Percentiles rank a stretch among this genome's conserved stretches.
These are phyloP conservation scores for Plusia festucae DNA, from an alignment of 2,888 invertebrate genomes.

Conservation along the genomic window DNA sequence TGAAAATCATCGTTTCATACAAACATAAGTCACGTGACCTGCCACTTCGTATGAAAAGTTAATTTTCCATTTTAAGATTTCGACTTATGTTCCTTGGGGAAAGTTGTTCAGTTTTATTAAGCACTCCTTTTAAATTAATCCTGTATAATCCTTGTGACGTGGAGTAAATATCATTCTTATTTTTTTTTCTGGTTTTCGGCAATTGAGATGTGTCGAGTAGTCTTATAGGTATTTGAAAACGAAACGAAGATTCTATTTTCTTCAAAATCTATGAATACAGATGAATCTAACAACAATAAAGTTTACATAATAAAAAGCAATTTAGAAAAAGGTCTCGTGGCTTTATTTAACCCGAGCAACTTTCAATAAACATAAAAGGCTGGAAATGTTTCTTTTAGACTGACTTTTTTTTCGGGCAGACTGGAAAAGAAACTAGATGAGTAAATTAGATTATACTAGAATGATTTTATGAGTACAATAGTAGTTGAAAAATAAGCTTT, in stretches of 20 bases:
- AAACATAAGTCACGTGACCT: too few relatives aligned
- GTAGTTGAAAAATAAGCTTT: background rate
- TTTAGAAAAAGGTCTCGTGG: conserved; percentile 33
- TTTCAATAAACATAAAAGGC: conserved; percentile 1
- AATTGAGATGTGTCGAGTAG: background rate
- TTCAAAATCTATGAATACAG: conserved; percentile 20
- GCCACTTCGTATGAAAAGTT: too few relatives aligned
- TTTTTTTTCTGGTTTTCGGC: background rate
- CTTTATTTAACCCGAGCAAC: conserved; percentile 10
- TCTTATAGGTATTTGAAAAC: background rate
- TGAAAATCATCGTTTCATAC: too few relatives aligned
- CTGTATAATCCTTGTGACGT: too few relatives aligned
- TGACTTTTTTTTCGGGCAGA: background rate
- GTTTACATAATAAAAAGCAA: conserved; percentile 47
- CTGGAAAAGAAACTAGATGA: background rate
- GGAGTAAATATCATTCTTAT: background rate
- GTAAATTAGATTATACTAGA: background rate
- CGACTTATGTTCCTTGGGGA: too few relatives aligned
- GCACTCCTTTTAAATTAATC: too few relatives aligned
- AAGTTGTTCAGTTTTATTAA: too few relatives aligned
- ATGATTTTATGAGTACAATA: background rate
- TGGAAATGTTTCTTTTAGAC: conserved; percentile 21
- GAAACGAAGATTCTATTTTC: conserved; percentile 3
- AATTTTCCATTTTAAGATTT: too few relatives aligned
- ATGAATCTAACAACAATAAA: conserved; percentile 25